Conservation (phyloP, 2,888 invertebrate genomes). For the Iselma pallidipennis region DNA sequence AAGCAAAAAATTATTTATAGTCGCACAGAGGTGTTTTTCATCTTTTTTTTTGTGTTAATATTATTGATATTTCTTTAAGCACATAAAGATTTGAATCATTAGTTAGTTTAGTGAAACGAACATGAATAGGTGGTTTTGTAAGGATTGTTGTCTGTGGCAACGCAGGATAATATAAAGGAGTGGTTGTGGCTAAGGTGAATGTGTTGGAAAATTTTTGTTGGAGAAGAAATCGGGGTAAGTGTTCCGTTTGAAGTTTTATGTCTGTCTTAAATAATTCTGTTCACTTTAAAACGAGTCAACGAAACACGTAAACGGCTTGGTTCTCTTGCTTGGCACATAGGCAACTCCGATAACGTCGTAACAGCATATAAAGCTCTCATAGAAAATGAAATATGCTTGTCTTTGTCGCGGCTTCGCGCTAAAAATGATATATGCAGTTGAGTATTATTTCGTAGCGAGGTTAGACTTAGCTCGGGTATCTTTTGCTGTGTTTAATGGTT, state of each 20-base stretch:
- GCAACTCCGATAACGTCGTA: slow-evolving; percentile 51
- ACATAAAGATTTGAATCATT: too few species aligned
- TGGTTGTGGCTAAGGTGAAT: neutral
- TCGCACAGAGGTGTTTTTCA: neutral
- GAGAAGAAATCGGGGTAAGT: neutral
- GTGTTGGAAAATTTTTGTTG: neutral
- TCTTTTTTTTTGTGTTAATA: neutral
- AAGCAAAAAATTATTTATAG: neutral
- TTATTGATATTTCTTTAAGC: too few species aligned
- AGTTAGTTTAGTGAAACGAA: too few species aligned
- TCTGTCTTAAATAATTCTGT: neutral
- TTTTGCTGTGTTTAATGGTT: slow-evolving; percentile 53
- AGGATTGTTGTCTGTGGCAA: neutral
- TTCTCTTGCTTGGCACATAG: slow-evolving; percentile 39
- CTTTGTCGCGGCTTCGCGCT: slow-evolving; percentile 44
- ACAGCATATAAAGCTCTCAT: slow-evolving; percentile 51
- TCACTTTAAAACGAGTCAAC: slow-evolving; percentile 3
- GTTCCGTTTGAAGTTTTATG: neutral
- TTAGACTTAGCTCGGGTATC: slow-evolving; percentile 51
- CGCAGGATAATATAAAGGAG: neutral
- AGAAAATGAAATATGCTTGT: slow-evolving; percentile 54
- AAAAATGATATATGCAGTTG: slow-evolving; percentile 49
- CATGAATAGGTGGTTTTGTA: too few species aligned
- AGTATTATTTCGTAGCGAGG: slow-evolving; percentile 48
- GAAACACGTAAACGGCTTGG: slow-evolving; percentile 14